Base-by-base conservation (phyloP, 2,113 vertebrate species). In the Campylomormyrus tamandua region DNA sequence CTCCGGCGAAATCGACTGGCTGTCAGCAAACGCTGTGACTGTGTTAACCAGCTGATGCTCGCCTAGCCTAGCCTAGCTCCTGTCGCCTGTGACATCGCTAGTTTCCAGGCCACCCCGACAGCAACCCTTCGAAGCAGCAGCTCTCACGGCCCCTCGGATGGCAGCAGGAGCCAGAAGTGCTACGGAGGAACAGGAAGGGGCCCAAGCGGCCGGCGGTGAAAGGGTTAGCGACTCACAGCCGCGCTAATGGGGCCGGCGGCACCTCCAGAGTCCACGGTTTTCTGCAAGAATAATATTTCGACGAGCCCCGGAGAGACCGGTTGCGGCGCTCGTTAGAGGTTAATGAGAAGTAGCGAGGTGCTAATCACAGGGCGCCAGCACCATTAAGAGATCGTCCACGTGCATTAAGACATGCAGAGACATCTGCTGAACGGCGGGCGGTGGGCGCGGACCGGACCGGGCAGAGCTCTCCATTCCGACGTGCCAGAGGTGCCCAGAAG, bases 321-420 rank as follows among this genome's bases (percentile, higher is more conserved):
- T 52, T 87, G 46, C 83, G 74, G 50, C 31, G 87, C 89, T 89
- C 89, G n/a, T 90, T 90, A 91, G 83, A 89, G 91, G 91, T 92
- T 91, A 93, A 92, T 91, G 87, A 52, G 87, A n/a, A 90, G 91
- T 89, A 87, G 84, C 90, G 90, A 89, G 90, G 87, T 90, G 92
- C 89, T 77, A n/a, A 90, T 31, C 39, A 90, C 89, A 87, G 49
- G 66, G 80, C 87, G 74, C 35, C 58, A 13, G 62, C 45, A 15
- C 87, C 42, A 50, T 91, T 90, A 91, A 89, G 84, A 89, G 80
- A 91, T 89, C 90, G 87, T 91, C 89, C 91, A 31, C 45, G 17
- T 62, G 92, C 90, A 91, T 90, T 90, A 89, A 90, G 85, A 86
- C 35, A 62, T 19, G n/a, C n/a, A 56, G 52, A 70, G 31, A 24